A percentile compares a stretch with the other conserved stretches of the same genome.
These are phyloP conservation scores for Phyllotis vaccarum DNA, from an alignment of 2,797 vertebrate genomes.

Conservation along the genomic window DNA sequence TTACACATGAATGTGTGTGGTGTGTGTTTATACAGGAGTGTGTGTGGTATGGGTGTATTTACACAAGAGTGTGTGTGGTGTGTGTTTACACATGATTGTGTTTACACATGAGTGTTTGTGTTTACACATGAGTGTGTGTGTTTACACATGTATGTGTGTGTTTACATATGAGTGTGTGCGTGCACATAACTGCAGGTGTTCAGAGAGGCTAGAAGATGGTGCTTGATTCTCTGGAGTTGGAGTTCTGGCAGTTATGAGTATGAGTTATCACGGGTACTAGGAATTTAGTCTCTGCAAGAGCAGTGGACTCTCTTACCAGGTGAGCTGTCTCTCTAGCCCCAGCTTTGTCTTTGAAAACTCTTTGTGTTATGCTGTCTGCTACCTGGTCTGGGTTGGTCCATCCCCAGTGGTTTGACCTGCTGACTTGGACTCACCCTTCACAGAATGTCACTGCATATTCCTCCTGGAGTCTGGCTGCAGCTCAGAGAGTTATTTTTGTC, in stretches of 20 bases:
- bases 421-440: background rate
- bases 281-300: background rate
- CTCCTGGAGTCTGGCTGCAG: background rate
- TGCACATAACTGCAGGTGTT: background rate
- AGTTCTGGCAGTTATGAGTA: background rate
- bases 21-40: background rate
- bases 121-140: no score
- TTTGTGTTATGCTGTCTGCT: background rate
- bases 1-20: no score
- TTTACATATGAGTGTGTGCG: background rate
- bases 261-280: background rate
- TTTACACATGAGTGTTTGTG: no score
- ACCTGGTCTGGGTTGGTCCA: background rate
- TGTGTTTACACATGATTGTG: no score
- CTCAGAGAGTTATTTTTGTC: background rate
- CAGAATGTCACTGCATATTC: background rate
- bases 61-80: no score
- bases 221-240: background rate
- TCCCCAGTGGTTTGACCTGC: background rate
- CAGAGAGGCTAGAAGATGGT: background rate
- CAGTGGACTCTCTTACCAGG: background rate
- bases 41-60: no score
- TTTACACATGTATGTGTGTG: no score
- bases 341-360: background rate
- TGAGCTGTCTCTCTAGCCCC: background rate